Conservation (phyloP, 2,113 vertebrate species). For the Myiozetetes cayanensis region DNA sequence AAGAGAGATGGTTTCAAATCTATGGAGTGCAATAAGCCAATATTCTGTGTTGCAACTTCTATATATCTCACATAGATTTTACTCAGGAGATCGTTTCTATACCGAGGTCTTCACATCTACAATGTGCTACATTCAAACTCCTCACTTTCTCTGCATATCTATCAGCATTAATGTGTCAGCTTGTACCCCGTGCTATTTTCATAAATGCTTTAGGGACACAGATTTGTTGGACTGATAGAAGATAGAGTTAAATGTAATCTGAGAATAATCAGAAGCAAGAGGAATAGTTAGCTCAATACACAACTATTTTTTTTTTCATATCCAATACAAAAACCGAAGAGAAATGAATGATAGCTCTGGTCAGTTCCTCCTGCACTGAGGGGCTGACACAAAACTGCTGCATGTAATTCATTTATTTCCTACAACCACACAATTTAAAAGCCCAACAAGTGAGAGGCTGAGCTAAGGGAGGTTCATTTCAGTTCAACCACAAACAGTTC, state of each 20-base stretch:
- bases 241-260: not conserved
- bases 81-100: conserved; percentile 65
- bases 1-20: conserved; percentile 75
- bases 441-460: not conserved
- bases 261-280: not conserved
- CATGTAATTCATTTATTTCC: conserved; percentile 10
- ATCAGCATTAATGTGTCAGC: conserved; percentile 43
- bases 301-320: not conserved
- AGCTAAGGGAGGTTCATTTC: not conserved
- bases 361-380: not conserved
- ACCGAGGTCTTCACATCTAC: conserved; percentile 49
- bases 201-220: not conserved
- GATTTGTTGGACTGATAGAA: conserved; percentile 1
- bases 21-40: conserved; percentile 76
- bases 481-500: not conserved
- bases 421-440: conserved; percentile 16
- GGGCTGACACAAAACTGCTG: not conserved
- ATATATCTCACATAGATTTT: conserved; percentile 70
- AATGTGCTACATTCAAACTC: conserved; percentile 43
- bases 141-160: conserved; percentile 16
- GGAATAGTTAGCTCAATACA: not conserved
- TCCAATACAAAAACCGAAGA: not conserved
- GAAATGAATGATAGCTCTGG: not conserved
- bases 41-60: conserved; percentile 78
- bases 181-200: conserved; percentile 29